Evolutionary conservation across 2,888 invertebrate species (phyloP).

Genomic region (Stenoptilia bipunctidactyla): DNA sequence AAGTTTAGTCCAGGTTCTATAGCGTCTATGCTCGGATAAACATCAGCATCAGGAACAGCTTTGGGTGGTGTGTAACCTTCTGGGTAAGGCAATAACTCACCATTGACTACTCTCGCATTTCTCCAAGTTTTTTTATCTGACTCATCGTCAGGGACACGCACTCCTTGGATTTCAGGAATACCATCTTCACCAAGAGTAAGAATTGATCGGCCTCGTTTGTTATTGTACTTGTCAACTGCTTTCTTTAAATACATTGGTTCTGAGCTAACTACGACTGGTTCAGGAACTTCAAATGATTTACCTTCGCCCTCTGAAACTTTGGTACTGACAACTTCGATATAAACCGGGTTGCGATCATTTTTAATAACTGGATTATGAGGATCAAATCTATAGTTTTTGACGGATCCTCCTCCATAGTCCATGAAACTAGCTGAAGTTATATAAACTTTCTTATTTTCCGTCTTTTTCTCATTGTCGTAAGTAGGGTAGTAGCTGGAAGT

Average conservation of each 20-base stretch:
- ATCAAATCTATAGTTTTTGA: slow-evolving; percentile 57
- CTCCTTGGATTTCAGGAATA: slow-evolving; percentile 85
- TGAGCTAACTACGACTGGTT: slow-evolving; percentile 78
- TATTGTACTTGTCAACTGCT: slow-evolving; percentile 55
- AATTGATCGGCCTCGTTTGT: slow-evolving; percentile 75
- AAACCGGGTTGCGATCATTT: slow-evolving; percentile 70
- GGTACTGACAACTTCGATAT: slow-evolving; percentile 60
- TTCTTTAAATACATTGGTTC: slow-evolving; percentile 73
- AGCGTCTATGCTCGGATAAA: slow-evolving; percentile 52
- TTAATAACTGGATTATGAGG: slow-evolving; percentile 63
- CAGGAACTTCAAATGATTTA: slow-evolving; percentile 70
- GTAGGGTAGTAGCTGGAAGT: slow-evolving; percentile 58
- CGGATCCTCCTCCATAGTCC: slow-evolving; percentile 53
- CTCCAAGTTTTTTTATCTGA: slow-evolving; percentile 88
- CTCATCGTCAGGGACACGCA: slow-evolving; percentile 87
- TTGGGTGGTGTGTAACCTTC: slow-evolving; percentile 76
- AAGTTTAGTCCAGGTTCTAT: slow-evolving; percentile 45
- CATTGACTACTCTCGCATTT: slow-evolving; percentile 89
- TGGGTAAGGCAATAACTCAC: slow-evolving; percentile 82
- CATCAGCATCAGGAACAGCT: slow-evolving; percentile 70
- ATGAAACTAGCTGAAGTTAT: slow-evolving; percentile 57
- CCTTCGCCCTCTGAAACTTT: slow-evolving; percentile 60
- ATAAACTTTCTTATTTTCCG: slow-evolving; percentile 58
- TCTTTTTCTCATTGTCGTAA: slow-evolving; percentile 52
- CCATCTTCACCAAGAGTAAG: slow-evolving; percentile 78